Evolutionary conservation across 2,113 vertebrate species (phyloP).

Genomic region (Athene noctua): DNA sequence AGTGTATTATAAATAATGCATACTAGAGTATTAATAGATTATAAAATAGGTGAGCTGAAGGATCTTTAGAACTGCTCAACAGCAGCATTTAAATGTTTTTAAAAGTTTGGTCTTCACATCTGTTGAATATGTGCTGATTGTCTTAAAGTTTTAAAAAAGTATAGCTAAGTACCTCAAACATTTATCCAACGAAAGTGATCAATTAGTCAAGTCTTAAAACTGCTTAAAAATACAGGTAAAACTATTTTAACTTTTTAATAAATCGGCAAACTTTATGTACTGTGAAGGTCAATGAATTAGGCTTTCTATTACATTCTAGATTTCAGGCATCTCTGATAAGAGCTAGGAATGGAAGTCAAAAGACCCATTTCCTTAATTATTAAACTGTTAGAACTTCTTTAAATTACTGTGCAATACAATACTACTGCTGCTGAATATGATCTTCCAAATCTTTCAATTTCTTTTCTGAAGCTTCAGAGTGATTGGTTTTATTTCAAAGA

Average conservation of each 20-base stretch:
- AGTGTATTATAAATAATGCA: neutral
- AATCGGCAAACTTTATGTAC: neutral
- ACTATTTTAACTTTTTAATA: neutral
- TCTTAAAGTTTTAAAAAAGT: neutral
- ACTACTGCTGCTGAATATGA: neutral
- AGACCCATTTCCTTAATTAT: neutral
- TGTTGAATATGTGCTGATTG: neutral
- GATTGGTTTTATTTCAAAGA: neutral
- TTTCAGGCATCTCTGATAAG: neutral
- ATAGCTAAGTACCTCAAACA: accelerated
- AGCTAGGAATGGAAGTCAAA: neutral
- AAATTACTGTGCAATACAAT: neutral
- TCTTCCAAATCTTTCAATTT: neutral
- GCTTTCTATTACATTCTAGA: neutral
- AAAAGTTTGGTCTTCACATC: neutral
- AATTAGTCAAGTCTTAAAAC: neutral
- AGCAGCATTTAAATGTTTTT: neutral
- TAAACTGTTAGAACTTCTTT: neutral
- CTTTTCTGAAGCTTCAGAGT: neutral
- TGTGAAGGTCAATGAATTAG: neutral
- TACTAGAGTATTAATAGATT: neutral
- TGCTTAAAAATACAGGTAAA: neutral
- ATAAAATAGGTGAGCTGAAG: neutral
- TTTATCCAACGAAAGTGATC: neutral
- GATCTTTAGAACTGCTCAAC: neutral